Conservation (phyloP, 2,888 invertebrate genomes). For the Xanthorhoe spadicearia region DNA sequence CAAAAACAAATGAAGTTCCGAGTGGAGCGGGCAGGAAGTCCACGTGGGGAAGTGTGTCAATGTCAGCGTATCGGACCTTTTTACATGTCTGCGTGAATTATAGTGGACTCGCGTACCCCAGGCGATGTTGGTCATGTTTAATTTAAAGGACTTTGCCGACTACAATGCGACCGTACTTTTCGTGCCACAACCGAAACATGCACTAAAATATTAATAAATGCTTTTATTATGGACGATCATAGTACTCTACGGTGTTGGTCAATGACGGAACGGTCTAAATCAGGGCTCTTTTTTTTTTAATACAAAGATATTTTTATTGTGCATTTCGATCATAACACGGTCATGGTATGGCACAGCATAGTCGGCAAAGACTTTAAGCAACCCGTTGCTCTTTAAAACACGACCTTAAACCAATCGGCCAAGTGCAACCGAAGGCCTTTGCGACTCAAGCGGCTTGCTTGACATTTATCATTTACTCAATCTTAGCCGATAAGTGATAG, state of each 20-base stretch:
- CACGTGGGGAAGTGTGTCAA: constrained; percentile 75
- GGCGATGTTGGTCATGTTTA: constrained; percentile 22
- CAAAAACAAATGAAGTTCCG: constrained; percentile 62
- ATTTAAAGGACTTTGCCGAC: not conserved
- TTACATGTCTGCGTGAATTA: constrained; percentile 54
- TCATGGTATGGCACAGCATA: no score
- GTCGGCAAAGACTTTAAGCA: no score
- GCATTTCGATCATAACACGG: no score
- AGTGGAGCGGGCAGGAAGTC: constrained; percentile 63
- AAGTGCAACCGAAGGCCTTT: constrained; percentile 31
- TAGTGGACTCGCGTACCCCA: constrained; percentile 31
- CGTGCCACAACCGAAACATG: no score
- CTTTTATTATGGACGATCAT: no score
- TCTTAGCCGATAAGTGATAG: not conserved
- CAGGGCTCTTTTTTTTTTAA: no score
- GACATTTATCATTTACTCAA: constrained; percentile 9
- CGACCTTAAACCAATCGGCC: constrained; percentile 45
- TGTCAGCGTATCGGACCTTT: constrained; percentile 71
- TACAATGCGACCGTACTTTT: no score
- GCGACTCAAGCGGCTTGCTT: constrained; percentile 7
- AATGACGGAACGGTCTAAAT: no score
- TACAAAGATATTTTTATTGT: no score
- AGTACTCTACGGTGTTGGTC: no score
- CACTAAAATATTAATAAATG: no score
- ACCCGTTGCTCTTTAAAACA: constrained; percentile 34